Conservation (phyloP, 2,113 vertebrate species). For the Amphilophus citrinellus region DNA sequence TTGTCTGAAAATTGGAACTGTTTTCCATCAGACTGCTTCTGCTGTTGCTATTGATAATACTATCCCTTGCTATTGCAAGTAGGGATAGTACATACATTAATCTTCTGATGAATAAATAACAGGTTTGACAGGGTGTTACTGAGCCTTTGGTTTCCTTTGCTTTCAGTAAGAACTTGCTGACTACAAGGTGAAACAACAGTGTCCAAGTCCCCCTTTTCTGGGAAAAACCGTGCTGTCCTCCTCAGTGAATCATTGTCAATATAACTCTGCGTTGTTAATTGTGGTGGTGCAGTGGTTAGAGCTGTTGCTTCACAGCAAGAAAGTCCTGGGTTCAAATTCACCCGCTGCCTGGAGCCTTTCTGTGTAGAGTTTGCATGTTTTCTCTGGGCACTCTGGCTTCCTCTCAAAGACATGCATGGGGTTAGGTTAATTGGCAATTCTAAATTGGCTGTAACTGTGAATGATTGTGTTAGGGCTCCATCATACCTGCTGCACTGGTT, state of each 20-base stretch:
- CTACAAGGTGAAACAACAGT: no score
- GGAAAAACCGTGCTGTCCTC: neutral
- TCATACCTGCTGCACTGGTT: neutral
- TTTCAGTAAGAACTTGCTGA: neutral
- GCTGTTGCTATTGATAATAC: constrained; percentile 24
- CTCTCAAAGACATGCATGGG: no score
- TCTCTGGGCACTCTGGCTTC: no score
- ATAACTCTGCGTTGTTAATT: neutral
- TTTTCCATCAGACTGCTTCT: constrained; percentile 7
- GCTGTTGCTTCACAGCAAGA: neutral
- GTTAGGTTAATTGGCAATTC: neutral
- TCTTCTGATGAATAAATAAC: constrained; percentile 5
- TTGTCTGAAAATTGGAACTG: neutral
- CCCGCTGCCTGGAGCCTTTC: neutral
- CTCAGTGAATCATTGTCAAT: neutral
- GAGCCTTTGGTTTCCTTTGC: neutral
- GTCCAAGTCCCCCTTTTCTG: no score
- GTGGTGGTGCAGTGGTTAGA: neutral
- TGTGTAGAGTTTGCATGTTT: neutral
- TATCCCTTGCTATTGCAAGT: neutral
- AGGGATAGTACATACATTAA: neutral
- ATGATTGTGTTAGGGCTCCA: neutral
- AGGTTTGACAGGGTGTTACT: neutral
- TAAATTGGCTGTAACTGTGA: neutral
- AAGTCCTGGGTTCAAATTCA: neutral